phyloP scores from a whole-genome alignment of 2,888 invertebrate genomes.

The Caenorhabditis panamensis region DNA sequence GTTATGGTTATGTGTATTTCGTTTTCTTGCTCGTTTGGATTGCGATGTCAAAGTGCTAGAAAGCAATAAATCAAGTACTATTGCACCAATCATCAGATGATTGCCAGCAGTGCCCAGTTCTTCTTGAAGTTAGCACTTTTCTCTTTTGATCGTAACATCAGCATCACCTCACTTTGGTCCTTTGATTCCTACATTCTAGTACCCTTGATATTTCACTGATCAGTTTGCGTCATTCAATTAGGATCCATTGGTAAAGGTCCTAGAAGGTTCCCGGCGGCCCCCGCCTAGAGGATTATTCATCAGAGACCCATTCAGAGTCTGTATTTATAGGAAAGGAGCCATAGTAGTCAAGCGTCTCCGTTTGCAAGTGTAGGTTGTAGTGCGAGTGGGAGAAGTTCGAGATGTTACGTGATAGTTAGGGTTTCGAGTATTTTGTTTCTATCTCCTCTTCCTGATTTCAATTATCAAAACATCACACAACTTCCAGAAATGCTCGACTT shows the following conservation, averaged over 20 bases:
- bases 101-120: too few relatives aligned
- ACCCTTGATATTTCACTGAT: neutral
- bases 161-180: neutral
- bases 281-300: constrained; percentile 14
- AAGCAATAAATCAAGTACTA: too few relatives aligned
- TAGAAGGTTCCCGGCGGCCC: constrained; percentile 22
- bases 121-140: too few relatives aligned
- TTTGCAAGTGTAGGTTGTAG: neutral
- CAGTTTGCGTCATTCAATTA: constrained; percentile 14
- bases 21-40: too few relatives aligned
- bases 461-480: neutral
- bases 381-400: too few relatives aligned
- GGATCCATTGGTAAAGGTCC: constrained; percentile 5
- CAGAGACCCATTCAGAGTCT: constrained; percentile 14
- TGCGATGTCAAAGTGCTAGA: too few relatives aligned
- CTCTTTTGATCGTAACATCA: too few relatives aligned
- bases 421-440: too few relatives aligned
- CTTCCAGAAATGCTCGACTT: constrained; percentile 1
- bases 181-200: neutral
- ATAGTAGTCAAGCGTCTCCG: neutral
- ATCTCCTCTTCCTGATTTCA: too few relatives aligned
- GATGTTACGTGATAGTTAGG: too few relatives aligned
- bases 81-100: too few relatives aligned
- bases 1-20: too few relatives aligned
- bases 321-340: constrained; percentile 18